phyloP scores from a whole-genome alignment of 2,888 invertebrate genomes.

The Trachelus troglodyta region DNA sequence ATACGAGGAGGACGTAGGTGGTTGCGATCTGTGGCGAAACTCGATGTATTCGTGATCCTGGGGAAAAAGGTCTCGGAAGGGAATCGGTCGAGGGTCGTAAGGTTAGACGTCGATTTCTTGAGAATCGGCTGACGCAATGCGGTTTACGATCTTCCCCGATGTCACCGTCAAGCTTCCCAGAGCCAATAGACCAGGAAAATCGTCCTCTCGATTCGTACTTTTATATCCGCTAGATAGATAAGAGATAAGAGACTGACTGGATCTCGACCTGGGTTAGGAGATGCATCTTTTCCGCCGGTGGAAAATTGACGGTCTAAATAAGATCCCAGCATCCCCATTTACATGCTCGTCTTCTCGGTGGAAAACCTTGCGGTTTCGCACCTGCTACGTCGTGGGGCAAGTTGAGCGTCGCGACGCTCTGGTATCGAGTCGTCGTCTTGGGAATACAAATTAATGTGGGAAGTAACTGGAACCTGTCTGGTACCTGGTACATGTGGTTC shows the following conservation, averaged over 20 bases:
- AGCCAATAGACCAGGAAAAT: background rate
- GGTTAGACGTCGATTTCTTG: slow-evolving; percentile 6
- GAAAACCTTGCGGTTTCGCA: background rate
- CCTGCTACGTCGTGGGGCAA: background rate
- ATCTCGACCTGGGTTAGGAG: background rate
- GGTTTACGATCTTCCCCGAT: background rate
- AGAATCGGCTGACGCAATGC: slow-evolving; percentile 17
- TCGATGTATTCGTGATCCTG: background rate
- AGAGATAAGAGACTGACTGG: background rate
- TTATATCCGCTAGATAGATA: background rate
- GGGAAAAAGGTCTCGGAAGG: background rate
- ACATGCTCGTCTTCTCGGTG: background rate
- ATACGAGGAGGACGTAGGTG: background rate
- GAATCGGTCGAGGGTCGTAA: background rate
- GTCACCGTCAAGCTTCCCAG: background rate
- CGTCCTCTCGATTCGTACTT: background rate
- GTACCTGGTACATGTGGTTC: background rate
- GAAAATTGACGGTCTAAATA: background rate
- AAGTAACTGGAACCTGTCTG: background rate
- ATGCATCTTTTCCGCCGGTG: background rate
- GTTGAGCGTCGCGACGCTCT: background rate
- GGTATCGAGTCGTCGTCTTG: background rate
- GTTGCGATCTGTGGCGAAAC: background rate
- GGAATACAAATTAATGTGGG: background rate
- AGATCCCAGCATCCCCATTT: background rate